Evolutionary conservation across 1,140 invertebrate genomes (phyloP).

Genomic region (Carposina sasakii): DNA sequence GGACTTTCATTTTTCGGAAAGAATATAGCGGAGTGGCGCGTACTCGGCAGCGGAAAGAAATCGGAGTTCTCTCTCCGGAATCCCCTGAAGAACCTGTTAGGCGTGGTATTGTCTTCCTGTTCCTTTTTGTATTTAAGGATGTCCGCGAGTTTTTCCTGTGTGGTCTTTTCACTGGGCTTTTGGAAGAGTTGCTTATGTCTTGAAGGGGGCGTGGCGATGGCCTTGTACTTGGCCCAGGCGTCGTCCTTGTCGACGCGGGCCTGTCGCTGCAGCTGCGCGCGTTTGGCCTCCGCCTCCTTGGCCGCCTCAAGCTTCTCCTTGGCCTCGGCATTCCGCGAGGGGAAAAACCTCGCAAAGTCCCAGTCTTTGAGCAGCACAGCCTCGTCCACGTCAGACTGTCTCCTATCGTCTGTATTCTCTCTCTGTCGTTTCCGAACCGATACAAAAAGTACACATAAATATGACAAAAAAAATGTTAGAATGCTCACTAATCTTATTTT

Average conservation of each 20-base stretch:
- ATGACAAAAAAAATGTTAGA: conserved; percentile 25
- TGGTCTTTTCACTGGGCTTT: conserved; percentile 50
- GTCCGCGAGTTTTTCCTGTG: conserved; percentile 59
- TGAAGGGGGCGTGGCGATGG: conserved; percentile 59
- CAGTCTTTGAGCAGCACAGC: conserved; percentile 85
- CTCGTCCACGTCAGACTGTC: conserved; percentile 77
- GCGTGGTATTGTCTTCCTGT: conserved; percentile 79
- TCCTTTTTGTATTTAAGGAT: conserved; percentile 72
- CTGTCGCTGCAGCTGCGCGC: conserved; percentile 53
- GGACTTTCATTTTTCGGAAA: conserved; percentile 71
- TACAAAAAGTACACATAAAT: conserved; percentile 62
- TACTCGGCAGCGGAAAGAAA: conserved; percentile 80
- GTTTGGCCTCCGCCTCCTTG: conserved; percentile 52
- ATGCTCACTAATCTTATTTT: conserved; percentile 67
- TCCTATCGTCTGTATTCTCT: conserved; percentile 53
- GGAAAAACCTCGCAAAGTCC: conserved; percentile 88
- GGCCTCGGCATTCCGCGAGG: conserved; percentile 62
- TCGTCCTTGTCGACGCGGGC: conserved; percentile 62
- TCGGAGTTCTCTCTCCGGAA: conserved; percentile 87
- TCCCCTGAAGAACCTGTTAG: conserved; percentile 81
- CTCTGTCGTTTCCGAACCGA: conserved; percentile 61
- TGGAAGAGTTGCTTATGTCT: conserved; percentile 55
- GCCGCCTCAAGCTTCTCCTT: conserved; percentile 57
- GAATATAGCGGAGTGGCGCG: conserved; percentile 83
- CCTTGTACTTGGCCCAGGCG: conserved; percentile 65